These are phyloP conservation scores for Seira musarum DNA, from an alignment of 2,888 invertebrate species.

Conservation along the genomic window DNA sequence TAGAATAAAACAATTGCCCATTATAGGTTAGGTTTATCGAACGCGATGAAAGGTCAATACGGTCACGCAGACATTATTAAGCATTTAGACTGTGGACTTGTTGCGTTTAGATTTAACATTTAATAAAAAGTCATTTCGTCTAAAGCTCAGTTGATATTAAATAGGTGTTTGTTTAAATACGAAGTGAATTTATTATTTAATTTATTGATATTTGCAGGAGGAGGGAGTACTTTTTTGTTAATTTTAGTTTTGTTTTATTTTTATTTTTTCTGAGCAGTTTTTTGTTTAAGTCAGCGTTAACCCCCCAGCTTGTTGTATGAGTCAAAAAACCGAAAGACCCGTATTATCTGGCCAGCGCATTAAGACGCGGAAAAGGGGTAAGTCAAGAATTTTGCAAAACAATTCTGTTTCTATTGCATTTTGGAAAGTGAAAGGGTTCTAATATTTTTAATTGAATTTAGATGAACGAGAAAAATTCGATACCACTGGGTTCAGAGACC, in stretches of 20 bases:
- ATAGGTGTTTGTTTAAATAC: too few relatives aligned
- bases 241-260: slow-evolving; percentile 28
- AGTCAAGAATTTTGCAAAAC: slow-evolving; percentile 70
- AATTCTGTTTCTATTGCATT: neutral
- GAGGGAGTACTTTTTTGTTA: neutral
- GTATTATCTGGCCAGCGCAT: slow-evolving; percentile 99
- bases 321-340: slow-evolving; percentile 99
- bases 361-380: slow-evolving; percentile 99
- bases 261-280: slow-evolving; percentile 51
- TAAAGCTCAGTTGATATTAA: too few relatives aligned
- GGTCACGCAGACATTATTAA: too few relatives aligned
- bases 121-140: too few relatives aligned
- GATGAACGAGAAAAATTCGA: slow-evolving; percentile 99
- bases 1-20: too few relatives aligned
- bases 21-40: too few relatives aligned
- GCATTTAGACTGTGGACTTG: too few relatives aligned
- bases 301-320: slow-evolving; percentile 85
- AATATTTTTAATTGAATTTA: slow-evolving; percentile 72
- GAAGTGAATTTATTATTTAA: neutral
- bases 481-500: slow-evolving; percentile 98
- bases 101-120: too few relatives aligned
- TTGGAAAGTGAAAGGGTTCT: neutral
- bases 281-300: slow-evolving; percentile 42
- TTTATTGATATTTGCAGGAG: neutral
- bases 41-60: too few relatives aligned